phyloP scores from a whole-genome alignment of 92 coral and sea anemone genomes.

The Blastomussa wellsi region DNA sequence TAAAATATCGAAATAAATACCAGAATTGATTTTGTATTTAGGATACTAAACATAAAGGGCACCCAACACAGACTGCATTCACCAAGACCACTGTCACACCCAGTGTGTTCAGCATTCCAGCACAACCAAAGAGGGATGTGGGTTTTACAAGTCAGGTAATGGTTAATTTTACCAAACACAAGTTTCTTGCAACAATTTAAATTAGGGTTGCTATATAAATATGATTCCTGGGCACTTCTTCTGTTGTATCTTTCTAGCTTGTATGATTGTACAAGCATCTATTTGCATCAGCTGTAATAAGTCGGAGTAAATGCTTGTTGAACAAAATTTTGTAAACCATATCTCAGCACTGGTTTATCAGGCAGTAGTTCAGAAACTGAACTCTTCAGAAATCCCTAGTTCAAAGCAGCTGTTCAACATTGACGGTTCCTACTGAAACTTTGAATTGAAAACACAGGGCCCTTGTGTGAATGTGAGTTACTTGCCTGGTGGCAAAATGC shows the following conservation, averaged over 20 bases:
- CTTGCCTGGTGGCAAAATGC: too few species aligned
- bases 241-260: not conserved
- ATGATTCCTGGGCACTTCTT: not conserved
- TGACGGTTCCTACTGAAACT: too few species aligned
- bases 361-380: not conserved
- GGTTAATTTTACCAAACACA: too few species aligned
- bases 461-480: too few species aligned
- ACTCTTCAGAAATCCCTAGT: not conserved
- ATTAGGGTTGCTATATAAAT: not conserved
- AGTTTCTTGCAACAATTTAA: too few species aligned
- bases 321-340: not conserved
- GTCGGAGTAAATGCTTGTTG: not conserved
- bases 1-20: too few species aligned
- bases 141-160: slow-evolving; percentile 5
- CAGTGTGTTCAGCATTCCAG: slow-evolving; percentile 34
- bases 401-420: too few species aligned
- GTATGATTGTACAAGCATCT: not conserved
- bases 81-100: slow-evolving; percentile 64
- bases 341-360: not conserved
- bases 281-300: too few species aligned
- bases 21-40: not conserved
- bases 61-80: slow-evolving; percentile 52
- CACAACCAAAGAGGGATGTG: slow-evolving; percentile 19
- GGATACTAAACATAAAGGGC: slow-evolving; percentile 13
- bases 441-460: too few species aligned